phyloP scores from a whole-genome alignment of 1,140 invertebrate species.

The Anagrus nilaparvatae region DNA sequence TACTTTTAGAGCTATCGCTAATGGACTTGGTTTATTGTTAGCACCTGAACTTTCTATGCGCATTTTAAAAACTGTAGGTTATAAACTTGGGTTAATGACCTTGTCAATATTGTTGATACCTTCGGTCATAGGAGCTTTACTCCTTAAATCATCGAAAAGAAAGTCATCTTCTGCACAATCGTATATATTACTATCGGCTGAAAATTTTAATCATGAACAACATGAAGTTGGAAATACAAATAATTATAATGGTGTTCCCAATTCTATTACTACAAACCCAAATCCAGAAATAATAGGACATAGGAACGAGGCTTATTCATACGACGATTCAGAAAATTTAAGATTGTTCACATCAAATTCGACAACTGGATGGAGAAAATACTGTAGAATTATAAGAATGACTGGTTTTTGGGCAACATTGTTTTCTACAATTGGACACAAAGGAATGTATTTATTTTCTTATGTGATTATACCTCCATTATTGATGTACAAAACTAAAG shows the following conservation, averaged over 20 bases:
- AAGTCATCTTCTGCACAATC: constrained; percentile 9
- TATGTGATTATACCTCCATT: constrained; percentile 28
- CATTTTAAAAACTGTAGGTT: constrained; percentile 17
- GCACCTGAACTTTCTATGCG: constrained; percentile 23
- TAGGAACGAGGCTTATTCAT: too few species aligned
- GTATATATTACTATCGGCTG: constrained; percentile 21
- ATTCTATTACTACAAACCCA: constrained; percentile 22
- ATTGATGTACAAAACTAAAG: constrained; percentile 10
- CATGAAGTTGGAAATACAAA: constrained; percentile 18
- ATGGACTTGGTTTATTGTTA: constrained; percentile 23
- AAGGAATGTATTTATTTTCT: constrained; percentile 20
- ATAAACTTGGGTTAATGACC: constrained; percentile 24
- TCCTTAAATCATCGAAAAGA: constrained; percentile 20
- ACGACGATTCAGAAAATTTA: too few species aligned
- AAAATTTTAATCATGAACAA: constrained; percentile 22
- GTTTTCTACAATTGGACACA: constrained; percentile 21
- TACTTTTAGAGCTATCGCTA: constrained; percentile 24
- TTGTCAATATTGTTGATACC: constrained; percentile 26
- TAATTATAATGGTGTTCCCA: constrained; percentile 22
- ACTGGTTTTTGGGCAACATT: constrained; percentile 24
- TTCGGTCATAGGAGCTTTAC: constrained; percentile 22
- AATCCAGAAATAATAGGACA: not conserved
- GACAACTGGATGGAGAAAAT: constrained; percentile 20
- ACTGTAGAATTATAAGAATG: constrained; percentile 17
- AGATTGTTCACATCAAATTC: too few species aligned